Evolutionary conservation across 2,888 invertebrate genomes (phyloP), one percentile per base, ranked within the genome.

Genomic region (Eulithis prunata): DNA sequence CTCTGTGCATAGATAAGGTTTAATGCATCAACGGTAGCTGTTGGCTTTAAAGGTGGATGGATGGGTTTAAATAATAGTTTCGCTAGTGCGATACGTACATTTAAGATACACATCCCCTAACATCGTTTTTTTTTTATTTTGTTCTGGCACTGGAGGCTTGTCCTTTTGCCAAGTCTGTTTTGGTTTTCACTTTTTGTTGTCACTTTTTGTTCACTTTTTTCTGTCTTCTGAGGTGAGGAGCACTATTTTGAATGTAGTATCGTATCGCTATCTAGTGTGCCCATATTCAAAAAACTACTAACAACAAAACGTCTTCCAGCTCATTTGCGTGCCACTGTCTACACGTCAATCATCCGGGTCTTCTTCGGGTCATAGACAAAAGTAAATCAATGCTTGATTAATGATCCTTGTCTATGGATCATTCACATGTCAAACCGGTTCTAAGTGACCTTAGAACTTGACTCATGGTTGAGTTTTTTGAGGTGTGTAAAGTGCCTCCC

Each of bases 271-370:
- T 32, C 32, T 32, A 32, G 6, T 6, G 32, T 32, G 6, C 32
- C 32, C 32, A 41, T 5, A 41, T 1, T 41, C 41, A 41, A 41
- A 41, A 41, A 41, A 41, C 8, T 41, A 32, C 32, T 32, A 6
- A 32, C 32, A 11, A 41, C 41, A 41, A 10, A 41, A 41, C 41
- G 71, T 72, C 78, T 79, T 78, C 80, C 78, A 81, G 72, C 84
- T 91, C 90, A 91, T 92, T 91, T 89, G 82, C 83, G 79, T 83
- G 80, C 84, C 88, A 82, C 86, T 90, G 89, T 91, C 90, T 87
- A 85, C 77, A 76, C 85, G 91, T 91, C 92, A 91, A 90, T 91
- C 74, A 72, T 47, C 65, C 28, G 7, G 13, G 3, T 8, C 21
- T n/a, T 5, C 5, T 45, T 7, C 14, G n/a, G 51, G 10, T 21